Percentiles rank a stretch among this genome's conserved stretches.
These are phyloP conservation scores for Prionailurus bengalensis DNA, from an alignment of 2,113 vertebrate genomes.

Conservation along the genomic window DNA sequence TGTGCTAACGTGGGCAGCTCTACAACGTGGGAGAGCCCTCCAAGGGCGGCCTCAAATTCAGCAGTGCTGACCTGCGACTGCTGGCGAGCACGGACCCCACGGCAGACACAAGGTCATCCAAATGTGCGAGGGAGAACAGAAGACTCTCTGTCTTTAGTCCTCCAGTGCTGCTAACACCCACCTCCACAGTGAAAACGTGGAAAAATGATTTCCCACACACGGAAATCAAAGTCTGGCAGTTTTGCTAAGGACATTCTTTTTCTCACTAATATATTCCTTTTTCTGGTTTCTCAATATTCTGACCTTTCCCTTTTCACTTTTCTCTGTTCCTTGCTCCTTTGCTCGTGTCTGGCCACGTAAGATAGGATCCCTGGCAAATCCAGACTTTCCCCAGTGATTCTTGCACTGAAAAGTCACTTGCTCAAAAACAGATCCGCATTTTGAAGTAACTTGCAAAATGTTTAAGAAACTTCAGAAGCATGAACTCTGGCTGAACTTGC, in stretches of 20 bases:
- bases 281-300: background rate
- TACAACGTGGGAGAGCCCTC: background rate
- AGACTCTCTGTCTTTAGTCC: background rate
- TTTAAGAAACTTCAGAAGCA: constrained; percentile 41
- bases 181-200: background rate
- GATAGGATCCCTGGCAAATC: background rate
- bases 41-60: too few species aligned
- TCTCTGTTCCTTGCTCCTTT: background rate
- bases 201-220: background rate
- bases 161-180: background rate
- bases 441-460: constrained; percentile 53
- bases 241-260: background rate
- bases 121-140: background rate
- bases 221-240: background rate
- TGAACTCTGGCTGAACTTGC: constrained; percentile 34
- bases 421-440: background rate
- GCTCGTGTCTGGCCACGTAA: background rate
- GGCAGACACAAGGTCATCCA: background rate
- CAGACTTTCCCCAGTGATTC: background rate
- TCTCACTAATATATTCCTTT: background rate
- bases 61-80: background rate
- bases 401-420: background rate
- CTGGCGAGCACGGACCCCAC: background rate
- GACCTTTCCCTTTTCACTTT: background rate
- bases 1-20: background rate